Conservation (phyloP, 2,888 invertebrate genomes). For the Lutraria lutraria region DNA sequence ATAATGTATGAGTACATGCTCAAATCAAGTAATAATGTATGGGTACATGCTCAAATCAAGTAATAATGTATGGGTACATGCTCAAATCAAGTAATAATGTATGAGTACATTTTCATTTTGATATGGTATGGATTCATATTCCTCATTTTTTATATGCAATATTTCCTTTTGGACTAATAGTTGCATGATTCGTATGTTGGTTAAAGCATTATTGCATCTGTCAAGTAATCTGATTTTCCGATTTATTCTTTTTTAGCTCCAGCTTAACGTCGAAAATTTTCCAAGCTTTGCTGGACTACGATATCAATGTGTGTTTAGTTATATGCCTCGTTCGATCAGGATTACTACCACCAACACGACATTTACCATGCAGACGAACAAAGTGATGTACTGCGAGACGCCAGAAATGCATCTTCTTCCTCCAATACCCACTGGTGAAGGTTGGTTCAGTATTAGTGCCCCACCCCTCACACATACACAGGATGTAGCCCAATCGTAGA, state of each 20-base stretch:
- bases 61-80: too few relatives aligned
- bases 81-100: too few relatives aligned
- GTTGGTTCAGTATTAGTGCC: constrained; percentile 68
- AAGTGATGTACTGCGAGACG: constrained; percentile 96
- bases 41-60: too few relatives aligned
- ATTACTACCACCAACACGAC: constrained; percentile 61
- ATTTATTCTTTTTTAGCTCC: constrained; percentile 89
- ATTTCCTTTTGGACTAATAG: too few relatives aligned
- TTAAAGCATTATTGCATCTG: too few relatives aligned
- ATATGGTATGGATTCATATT: too few relatives aligned
- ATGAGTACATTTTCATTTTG: too few relatives aligned
- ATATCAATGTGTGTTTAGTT: constrained; percentile 94
- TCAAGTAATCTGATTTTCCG: too few relatives aligned
- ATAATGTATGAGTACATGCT: too few relatives aligned
- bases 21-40: too few relatives aligned
- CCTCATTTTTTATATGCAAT: too few relatives aligned
- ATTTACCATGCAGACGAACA: constrained; percentile 59
- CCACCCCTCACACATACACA: constrained; percentile 15
- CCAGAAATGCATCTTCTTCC: constrained; percentile 97
- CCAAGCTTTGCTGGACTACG: constrained; percentile 91
- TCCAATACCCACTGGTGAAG: constrained; percentile 94
- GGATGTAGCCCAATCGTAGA: not conserved
- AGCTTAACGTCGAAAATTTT: constrained; percentile 97
- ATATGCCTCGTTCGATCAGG: constrained; percentile 89
- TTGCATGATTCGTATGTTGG: too few relatives aligned